Conservation (phyloP, 2,888 invertebrate species). For the Acleris sparsana region DNA sequence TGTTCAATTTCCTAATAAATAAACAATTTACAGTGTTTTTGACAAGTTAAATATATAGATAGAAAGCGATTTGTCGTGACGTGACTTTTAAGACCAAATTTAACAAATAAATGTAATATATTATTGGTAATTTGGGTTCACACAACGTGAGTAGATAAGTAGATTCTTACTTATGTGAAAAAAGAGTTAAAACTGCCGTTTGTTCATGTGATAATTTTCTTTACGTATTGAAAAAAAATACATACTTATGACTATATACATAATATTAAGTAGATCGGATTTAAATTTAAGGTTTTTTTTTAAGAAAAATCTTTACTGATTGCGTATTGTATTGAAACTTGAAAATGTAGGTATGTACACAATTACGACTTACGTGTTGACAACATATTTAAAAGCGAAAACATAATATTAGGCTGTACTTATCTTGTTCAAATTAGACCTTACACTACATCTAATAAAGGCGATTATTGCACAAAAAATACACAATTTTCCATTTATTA, state of each 20-base stretch:
- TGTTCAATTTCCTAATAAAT: constrained; percentile 44
- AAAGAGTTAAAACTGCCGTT: neutral
- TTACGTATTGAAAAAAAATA: neutral
- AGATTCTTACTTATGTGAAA: neutral
- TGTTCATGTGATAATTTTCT: neutral
- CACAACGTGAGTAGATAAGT: neutral
- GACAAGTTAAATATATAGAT: neutral
- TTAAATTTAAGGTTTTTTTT: neutral
- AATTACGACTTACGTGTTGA: constrained; percentile 20
- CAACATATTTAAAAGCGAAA: constrained; percentile 19
- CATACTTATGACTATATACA: neutral
- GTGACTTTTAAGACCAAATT: constrained; percentile 6
- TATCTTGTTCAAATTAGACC: constrained; percentile 39
- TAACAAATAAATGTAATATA: neutral
- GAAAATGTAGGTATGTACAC: constrained; percentile 30
- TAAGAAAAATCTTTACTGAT: constrained; percentile 6
- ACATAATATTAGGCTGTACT: constrained; percentile 29
- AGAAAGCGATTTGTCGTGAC: constrained; percentile 6
- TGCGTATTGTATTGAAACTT: constrained; percentile 7
- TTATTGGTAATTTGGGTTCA: neutral
- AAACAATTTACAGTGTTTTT: constrained; percentile 44
- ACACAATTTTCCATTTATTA: constrained; percentile 33
- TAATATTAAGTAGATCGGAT: neutral
- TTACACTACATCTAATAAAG: constrained; percentile 35
- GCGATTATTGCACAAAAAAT: constrained; percentile 42